These are phyloP conservation scores for Pelecanoides urinatrix DNA, from an alignment of 2,113 vertebrate genomes.

Conservation along the genomic window DNA sequence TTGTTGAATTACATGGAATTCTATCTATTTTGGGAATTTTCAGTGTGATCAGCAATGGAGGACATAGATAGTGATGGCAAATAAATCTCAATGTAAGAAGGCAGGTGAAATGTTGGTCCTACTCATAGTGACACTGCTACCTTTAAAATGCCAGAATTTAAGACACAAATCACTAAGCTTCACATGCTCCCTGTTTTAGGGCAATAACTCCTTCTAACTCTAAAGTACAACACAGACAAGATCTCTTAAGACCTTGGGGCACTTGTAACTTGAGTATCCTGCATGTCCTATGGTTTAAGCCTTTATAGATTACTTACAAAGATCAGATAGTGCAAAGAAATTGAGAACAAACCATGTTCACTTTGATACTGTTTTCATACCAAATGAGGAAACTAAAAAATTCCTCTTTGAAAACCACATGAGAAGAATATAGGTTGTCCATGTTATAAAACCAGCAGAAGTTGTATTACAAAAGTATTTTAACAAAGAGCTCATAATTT, in stretches of 20 bases:
- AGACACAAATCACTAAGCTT: neutral
- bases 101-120: neutral
- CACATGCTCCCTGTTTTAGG: neutral
- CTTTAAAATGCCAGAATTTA: neutral
- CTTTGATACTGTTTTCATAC: constrained; percentile 31
- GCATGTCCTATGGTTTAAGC: constrained; percentile 21
- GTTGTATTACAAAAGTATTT: neutral
- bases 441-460: neutral
- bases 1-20: neutral
- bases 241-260: constrained; percentile 13
- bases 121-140: neutral
- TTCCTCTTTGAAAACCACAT: constrained; percentile 17
- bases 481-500: neutral
- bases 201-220: neutral
- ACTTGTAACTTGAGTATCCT: constrained; percentile 47
- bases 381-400: neutral
- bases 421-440: neutral
- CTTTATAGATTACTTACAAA: constrained; percentile 39
- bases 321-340: constrained; percentile 50
- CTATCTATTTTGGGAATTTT: neutral
- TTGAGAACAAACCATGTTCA: constrained; percentile 10
- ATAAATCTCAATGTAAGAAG: constrained; percentile 1
- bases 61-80: neutral
- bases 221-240: neutral
- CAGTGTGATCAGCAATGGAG: neutral